Base-by-base conservation (phyloP, 1,140 invertebrate species). In the Lethrus apterus region DNA sequence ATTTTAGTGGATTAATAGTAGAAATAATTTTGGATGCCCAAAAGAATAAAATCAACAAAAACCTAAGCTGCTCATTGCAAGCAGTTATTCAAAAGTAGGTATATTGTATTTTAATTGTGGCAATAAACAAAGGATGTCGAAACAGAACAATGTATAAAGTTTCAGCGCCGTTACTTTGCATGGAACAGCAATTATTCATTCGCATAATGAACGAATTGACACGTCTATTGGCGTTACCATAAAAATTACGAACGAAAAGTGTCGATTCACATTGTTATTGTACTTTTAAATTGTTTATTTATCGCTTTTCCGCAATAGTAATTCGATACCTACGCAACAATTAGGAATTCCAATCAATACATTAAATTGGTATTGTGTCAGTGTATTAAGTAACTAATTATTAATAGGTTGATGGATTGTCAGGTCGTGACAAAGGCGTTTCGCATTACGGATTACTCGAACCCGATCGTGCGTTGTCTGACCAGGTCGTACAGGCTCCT, bases 391-490 rank as follows among this genome's bases (percentile, higher is more conserved):
- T 44, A 55, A 55, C 44, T 44, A 21, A 54, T 54, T 51, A 55
- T 52, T 55, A 55, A 55, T 52, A 29, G 46, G 20, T 52, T 52
- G 54, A 55, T 55, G 44, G 50, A 55, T 52, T 52, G 54, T 50
- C 46, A 45, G 44, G 33, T 55, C 54, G 54, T 55, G 54, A 55
- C 50, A 48, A 49, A 55, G 50, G 50, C 54, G 50, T 55, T 55
- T 52, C 48, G 47, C 44, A 46, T 52, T 49, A 44, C 46, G 20
- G 14, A 47, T 41, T 43, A 44, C 33, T 43, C 35, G 43, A 48
- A 35, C 51, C 34, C 43, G 51, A 50, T 50, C 54, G 54, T 52
- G 54, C 38, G 40, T 49, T 34, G 50, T 47, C 40, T 55, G 44
- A 52, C 47, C 50, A 47, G 46, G 47, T 52, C 36, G 32, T 29